Evolutionary conservation across 2,797 vertebrate species (phyloP).

Genomic region (Amblyraja radiata): DNA sequence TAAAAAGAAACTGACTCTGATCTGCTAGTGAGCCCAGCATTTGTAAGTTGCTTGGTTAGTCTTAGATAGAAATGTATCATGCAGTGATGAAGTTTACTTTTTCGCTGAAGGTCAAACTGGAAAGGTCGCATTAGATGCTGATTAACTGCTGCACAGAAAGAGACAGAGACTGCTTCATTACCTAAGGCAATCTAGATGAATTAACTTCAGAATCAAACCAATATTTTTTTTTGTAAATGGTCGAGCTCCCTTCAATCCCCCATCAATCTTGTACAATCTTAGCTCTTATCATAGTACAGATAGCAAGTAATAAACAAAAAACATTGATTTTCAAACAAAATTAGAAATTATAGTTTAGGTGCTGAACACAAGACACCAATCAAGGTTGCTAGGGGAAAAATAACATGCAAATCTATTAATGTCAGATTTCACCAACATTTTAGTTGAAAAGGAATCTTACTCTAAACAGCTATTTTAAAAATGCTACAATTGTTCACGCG

Average conservation of each 20-base stretch:
- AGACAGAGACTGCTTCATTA: slow-evolving; percentile 21
- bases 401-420: neutral
- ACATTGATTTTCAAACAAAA: neutral
- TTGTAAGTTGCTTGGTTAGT: slow-evolving; percentile 6
- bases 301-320: neutral
- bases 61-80: neutral
- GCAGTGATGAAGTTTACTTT: neutral
- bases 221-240: neutral
- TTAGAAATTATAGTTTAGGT: no score
- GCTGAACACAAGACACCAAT: neutral
- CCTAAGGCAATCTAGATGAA: slow-evolving; percentile 17
- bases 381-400: neutral
- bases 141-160: neutral
- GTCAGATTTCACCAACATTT: neutral
- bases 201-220: neutral
- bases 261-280: neutral
- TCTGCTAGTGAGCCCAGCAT: neutral
- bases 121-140: slow-evolving; percentile 20
- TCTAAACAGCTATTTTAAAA: neutral
- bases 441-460: neutral
- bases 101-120: neutral
- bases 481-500: neutral
- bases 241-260: neutral
- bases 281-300: neutral
- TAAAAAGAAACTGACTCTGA: slow-evolving; percentile 8